These are phyloP conservation scores for Leucophenga montana DNA, from an alignment of 2,888 invertebrate species.

Conservation along the genomic window DNA sequence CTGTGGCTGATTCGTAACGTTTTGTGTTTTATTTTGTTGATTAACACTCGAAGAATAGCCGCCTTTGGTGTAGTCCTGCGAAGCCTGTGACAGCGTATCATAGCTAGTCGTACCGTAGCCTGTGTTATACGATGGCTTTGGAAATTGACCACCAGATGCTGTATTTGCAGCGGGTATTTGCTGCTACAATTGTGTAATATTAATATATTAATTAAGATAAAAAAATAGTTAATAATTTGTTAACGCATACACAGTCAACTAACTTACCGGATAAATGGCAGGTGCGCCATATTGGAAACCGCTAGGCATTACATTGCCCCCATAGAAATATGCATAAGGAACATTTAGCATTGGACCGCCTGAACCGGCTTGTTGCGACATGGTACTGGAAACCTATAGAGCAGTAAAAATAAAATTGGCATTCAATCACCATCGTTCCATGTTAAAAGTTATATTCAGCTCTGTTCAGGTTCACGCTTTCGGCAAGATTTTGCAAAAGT, in stretches of 20 bases:
- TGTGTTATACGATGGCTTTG: conserved; percentile 78
- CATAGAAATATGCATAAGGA: conserved; percentile 78
- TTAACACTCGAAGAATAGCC: conserved; percentile 72
- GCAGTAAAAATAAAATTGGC: too few relatives aligned
- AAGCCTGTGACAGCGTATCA: conserved; percentile 75
- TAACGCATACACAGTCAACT: not conserved
- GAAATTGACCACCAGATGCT: conserved; percentile 81
- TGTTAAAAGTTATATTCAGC: too few relatives aligned
- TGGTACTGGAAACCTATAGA: conserved; percentile 79
- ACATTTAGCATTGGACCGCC: conserved; percentile 73
- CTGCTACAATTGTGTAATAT: conserved; percentile 65
- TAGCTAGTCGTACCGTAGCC: conserved; percentile 79
- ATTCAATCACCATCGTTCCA: too few relatives aligned
- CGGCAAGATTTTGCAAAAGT: too few relatives aligned
- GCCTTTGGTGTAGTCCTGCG: conserved; percentile 73
- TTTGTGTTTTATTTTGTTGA: conserved; percentile 73
- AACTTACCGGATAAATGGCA: conserved; percentile 81
- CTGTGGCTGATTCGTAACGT: conserved; percentile 74
- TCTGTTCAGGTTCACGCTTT: too few relatives aligned
- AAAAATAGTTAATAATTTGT: not conserved
- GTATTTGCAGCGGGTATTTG: conserved; percentile 84
- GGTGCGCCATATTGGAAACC: conserved; percentile 82
- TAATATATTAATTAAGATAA: conserved; percentile 13
- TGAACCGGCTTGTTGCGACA: conserved; percentile 79
- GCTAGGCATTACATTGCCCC: conserved; percentile 80